A percentile compares a stretch with the other conserved stretches of the same genome.
These are phyloP conservation scores for Amblyopsis hoosieri DNA, from an alignment of 2,797 vertebrate species.

Conservation along the genomic window DNA sequence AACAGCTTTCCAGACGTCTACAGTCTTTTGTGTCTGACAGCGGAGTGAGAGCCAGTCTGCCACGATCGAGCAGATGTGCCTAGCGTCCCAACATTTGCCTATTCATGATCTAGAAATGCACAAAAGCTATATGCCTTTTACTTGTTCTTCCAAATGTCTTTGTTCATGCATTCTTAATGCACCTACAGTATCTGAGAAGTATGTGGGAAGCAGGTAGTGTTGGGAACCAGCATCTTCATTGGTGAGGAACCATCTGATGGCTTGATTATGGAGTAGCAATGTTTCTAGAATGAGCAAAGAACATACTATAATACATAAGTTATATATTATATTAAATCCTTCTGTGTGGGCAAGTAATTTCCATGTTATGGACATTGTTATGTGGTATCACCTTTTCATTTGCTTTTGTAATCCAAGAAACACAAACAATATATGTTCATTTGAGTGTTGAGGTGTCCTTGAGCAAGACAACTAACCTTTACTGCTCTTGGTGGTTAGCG, in stretches of 20 bases:
- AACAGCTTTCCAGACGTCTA: slow-evolving; percentile 69
- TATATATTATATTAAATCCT: neutral
- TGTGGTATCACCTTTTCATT: too few relatives aligned
- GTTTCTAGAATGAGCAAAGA: slow-evolving; percentile 27
- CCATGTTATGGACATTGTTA: neutral
- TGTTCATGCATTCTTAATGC: slow-evolving; percentile 50
- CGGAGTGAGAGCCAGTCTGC: slow-evolving; percentile 47
- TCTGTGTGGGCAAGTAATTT: neutral
- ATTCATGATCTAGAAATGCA: slow-evolving; percentile 40
- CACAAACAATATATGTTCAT: too few relatives aligned
- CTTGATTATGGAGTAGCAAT: slow-evolving; percentile 5
- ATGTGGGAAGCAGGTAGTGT: neutral
- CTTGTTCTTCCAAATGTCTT: slow-evolving; percentile 34
- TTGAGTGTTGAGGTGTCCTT: too few relatives aligned
- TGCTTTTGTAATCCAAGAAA: too few relatives aligned
- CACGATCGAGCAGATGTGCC: slow-evolving; percentile 37
- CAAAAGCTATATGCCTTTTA: slow-evolving; percentile 39
- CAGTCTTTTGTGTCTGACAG: slow-evolving; percentile 38
- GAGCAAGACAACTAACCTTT: too few relatives aligned
- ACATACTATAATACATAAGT: neutral
- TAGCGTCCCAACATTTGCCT: slow-evolving; percentile 43
- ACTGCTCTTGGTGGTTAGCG: too few relatives aligned
- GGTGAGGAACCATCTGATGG: neutral
- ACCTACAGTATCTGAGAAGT: slow-evolving; percentile 13
- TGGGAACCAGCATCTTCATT: neutral